Evolutionary conservation across 1,140 invertebrate genomes (phyloP).

Genomic region (Pectinophora gossypiella): DNA sequence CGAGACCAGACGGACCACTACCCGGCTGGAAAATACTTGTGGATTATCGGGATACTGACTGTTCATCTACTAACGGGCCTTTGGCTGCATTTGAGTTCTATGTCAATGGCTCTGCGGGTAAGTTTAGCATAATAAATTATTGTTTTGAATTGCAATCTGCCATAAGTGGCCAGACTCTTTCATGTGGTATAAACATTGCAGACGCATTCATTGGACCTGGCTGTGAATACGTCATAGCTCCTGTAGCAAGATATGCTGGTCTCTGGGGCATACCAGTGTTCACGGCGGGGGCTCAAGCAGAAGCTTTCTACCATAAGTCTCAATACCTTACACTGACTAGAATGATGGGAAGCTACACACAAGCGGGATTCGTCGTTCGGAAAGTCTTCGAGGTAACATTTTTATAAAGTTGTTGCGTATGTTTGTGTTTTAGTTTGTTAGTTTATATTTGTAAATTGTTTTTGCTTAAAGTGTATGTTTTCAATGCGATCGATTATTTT

Average conservation of each 20-base stretch:
- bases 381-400: conserved; percentile 64
- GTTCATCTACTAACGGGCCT: conserved; percentile 86
- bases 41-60: conserved; percentile 84
- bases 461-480: too few relatives aligned
- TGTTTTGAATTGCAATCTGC: conserved; percentile 4
- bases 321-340: conserved; percentile 88
- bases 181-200: conserved; percentile 42
- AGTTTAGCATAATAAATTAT: conserved; percentile 29
- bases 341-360: conserved; percentile 89
- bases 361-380: conserved; percentile 82
- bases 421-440: too few relatives aligned
- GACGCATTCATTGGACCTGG: conserved; percentile 94
- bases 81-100: conserved; percentile 88
- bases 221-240: conserved; percentile 94
- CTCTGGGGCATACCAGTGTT: conserved; percentile 93
- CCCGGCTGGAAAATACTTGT: conserved; percentile 82
- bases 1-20: conserved; percentile 76
- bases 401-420: conserved; percentile 1
- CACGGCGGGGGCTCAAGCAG: conserved; percentile 89
- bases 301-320: conserved; percentile 84
- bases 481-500: too few relatives aligned
- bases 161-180: neutral
- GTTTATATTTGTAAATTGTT: too few relatives aligned
- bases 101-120: conserved; percentile 80
- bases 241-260: conserved; percentile 90